Conservation (phyloP, 2,797 vertebrate genomes). For the Sciaenops ocellatus region DNA sequence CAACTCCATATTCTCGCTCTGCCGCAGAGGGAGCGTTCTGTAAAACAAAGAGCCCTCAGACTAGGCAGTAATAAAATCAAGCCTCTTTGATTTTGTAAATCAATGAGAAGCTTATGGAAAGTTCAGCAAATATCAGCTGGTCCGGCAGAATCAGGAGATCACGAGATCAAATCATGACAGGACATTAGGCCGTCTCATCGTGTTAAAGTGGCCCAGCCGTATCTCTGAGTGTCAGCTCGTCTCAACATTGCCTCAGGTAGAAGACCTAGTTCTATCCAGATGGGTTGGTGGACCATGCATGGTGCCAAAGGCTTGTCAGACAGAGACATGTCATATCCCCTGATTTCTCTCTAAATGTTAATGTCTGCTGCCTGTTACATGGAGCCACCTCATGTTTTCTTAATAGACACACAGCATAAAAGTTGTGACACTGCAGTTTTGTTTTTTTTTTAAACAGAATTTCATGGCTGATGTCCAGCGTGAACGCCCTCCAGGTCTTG, state of each 20-base stretch:
- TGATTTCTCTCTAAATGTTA: constrained; percentile 41
- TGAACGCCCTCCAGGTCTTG: constrained; percentile 3
- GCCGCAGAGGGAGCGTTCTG: constrained; percentile 43
- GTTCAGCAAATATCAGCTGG: constrained; percentile 10
- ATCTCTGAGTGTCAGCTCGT: constrained; percentile 36
- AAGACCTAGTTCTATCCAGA: constrained; percentile 51
- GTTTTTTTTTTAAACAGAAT: constrained; percentile 3
- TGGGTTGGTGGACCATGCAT: constrained; percentile 40
- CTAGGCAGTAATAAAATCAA: constrained; percentile 27
- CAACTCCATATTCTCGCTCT: constrained; percentile 48
- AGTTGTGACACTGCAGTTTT: constrained; percentile 4
- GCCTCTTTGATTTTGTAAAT: constrained; percentile 46
- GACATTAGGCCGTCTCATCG: constrained; percentile 57
- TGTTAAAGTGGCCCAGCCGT: constrained; percentile 41
- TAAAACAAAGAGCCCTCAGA: constrained; percentile 35
- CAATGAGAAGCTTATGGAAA: constrained; percentile 14
- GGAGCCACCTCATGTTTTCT: constrained; percentile 3
- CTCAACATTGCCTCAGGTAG: constrained; percentile 58
- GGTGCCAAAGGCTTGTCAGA: constrained; percentile 62
- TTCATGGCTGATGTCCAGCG: background rate
- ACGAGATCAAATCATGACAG: constrained; percentile 40
- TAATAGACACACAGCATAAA: background rate
- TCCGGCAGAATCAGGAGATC: constrained; percentile 22
- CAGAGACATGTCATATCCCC: constrained; percentile 32
- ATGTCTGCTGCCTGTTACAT: constrained; percentile 23